Evolutionary conservation across 2,888 invertebrate species (phyloP).

Genomic region (Mactromeris polynyma): DNA sequence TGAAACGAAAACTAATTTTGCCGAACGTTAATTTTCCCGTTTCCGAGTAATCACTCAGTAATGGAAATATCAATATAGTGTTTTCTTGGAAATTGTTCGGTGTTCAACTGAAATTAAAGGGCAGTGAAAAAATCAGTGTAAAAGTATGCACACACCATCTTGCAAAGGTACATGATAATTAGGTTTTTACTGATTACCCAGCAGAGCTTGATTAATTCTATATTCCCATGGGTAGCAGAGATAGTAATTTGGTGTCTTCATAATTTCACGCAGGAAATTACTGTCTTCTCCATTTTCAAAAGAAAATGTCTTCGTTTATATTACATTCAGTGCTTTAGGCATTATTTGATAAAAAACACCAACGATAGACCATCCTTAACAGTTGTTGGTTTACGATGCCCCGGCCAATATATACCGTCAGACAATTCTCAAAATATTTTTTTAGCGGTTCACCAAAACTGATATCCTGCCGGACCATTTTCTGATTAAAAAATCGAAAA

Average conservation of each 20-base stretch:
- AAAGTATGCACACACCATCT: not conserved
- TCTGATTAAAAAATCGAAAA: no score
- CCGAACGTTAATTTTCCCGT: not conserved
- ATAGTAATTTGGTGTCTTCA: not conserved
- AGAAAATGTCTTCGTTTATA: not conserved
- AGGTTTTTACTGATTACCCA: not conserved
- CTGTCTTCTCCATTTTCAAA: not conserved
- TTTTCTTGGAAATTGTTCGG: slow-evolving; percentile 2
- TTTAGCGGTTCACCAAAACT: no score
- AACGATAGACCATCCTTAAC: not conserved
- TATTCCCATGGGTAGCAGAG: not conserved
- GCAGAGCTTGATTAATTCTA: not conserved
- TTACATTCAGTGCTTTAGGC: not conserved
- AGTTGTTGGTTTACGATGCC: no score
- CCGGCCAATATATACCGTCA: no score
- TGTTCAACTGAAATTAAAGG: not conserved
- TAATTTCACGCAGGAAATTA: not conserved
- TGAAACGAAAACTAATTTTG: not conserved
- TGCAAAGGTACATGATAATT: not conserved
- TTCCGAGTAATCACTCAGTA: not conserved
- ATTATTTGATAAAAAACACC: not conserved
- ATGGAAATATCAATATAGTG: not conserved
- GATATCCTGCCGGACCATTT: no score
- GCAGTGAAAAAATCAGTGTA: not conserved
- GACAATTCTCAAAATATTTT: no score